Evolutionary conservation across 2,797 vertebrate genomes (phyloP).

Genomic region (Remorina albescens): DNA sequence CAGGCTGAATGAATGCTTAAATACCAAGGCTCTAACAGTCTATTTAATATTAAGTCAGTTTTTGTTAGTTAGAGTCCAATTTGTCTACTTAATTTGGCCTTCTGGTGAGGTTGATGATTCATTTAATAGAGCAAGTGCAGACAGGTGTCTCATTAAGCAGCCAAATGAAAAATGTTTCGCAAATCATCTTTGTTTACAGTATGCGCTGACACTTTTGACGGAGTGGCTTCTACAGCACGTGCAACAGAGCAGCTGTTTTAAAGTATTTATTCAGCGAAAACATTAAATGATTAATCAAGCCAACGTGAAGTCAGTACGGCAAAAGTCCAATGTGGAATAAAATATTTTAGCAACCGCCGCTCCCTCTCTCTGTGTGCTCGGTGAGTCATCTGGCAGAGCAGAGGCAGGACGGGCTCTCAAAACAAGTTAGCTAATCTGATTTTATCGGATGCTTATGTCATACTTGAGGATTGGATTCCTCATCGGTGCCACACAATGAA

Average conservation of each 20-base stretch:
- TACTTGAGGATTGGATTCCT: slow-evolving; percentile 18
- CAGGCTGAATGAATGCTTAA: not conserved
- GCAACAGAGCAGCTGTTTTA: not conserved
- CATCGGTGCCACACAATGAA: not conserved
- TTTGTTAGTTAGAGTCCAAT: not conserved
- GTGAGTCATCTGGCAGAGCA: slow-evolving; percentile 60
- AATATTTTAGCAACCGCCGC: not conserved
- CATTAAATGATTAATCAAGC: not conserved
- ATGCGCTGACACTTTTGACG: slow-evolving; percentile 1
- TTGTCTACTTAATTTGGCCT: not conserved
- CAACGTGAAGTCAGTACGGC: not conserved
- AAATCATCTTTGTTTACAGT: slow-evolving; percentile 16
- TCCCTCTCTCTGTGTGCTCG: slow-evolving; percentile 7
- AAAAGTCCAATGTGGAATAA: not conserved
- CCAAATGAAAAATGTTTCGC: slow-evolving; percentile 9
- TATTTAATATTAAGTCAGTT: not conserved
- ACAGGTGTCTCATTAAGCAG: slow-evolving; percentile 30
- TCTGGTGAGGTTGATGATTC: not conserved
- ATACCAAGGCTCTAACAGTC: not conserved
- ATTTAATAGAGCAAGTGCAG: not conserved
- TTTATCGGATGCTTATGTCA: slow-evolving; percentile 33
- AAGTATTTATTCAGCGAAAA: not conserved
- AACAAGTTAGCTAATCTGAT: slow-evolving; percentile 20
- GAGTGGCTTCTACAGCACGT: not conserved
- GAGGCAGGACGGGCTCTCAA: no score